Evolutionary conservation across 2,888 invertebrate species (phyloP), one percentile per base, ranked within the genome.

Genomic region (Bombylius major): DNA sequence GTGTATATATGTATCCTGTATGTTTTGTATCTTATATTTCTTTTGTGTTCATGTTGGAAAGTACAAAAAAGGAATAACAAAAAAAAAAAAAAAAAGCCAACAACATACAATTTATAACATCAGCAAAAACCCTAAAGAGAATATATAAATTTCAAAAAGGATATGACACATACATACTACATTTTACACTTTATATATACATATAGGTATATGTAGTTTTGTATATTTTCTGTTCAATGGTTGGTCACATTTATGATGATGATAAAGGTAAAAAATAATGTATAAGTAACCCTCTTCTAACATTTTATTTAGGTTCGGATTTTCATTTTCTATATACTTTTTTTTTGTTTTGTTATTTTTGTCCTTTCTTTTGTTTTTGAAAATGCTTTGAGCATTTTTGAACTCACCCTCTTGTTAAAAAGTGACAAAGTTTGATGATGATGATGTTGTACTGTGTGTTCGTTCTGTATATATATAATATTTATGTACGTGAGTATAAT

Each of bases 391-490:
- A 23, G 23, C 23, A 23, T 23, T 23, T 23, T 44, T 50, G 44
- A 49, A 44, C 49, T 54, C 54, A 49, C 54, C 54, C 49, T 54
- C 54, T 8, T 54, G 14, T 46, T 13, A 13, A 8, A n/a, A 49
- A 54, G 50, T 49, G 49, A 50, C 49, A 49, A 50, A 44, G 50
- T 48, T 54, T 54, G 54, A 45, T 54, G 54, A 49, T 54, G 49
- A 39, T 54, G 49, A 49, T 44, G 34, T 54, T 54, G 48, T 54
- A 23, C 23, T 23, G 3, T 23, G 23, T 23, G 23, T 23, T 23
- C 23, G 23, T 23, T 23, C 23, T 23, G 23, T 23, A 23, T 23
- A 23, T 23, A n/a, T n/a, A n/a, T n/a, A n/a, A n/a, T n/a, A 23
- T 23, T 23, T 23, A 23, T 23, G 23, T 23, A 23, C 23, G 23